These are phyloP conservation scores for Alentia gelatinosa DNA, from an alignment of 2,888 invertebrate species.

Conservation along the genomic window DNA sequence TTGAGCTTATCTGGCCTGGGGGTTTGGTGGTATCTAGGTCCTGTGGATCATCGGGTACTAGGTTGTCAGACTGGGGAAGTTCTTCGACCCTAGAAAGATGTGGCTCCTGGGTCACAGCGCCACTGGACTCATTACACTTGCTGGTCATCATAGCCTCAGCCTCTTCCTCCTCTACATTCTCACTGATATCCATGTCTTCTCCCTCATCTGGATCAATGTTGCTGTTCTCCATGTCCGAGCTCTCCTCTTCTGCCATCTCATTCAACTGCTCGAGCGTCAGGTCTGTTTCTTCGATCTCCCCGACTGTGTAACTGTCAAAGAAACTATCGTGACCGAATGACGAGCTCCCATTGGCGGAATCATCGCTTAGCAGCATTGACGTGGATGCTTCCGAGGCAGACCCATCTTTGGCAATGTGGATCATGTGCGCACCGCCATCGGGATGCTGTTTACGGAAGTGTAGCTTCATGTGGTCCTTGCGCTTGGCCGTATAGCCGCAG, in stretches of 20 bases:
- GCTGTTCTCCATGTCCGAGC: background rate
- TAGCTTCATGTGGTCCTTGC: slow-evolving; percentile 40
- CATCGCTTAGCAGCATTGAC: background rate
- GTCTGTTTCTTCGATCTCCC: background rate
- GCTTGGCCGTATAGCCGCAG: slow-evolving; percentile 8
- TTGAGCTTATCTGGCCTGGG: no score
- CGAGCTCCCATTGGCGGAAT: background rate
- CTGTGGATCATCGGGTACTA: no score
- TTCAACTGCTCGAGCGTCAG: background rate
- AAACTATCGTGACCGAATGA: background rate
- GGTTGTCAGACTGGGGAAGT: no score
- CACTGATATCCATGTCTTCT: background rate
- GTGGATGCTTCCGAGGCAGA: background rate
- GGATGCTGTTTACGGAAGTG: slow-evolving; percentile 40
- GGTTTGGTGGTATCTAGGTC: no score
- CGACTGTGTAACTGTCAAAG: background rate
- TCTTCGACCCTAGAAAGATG: no score
- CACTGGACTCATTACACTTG: no score
- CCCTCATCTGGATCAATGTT: background rate
- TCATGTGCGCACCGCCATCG: background rate
- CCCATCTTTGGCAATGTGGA: background rate
- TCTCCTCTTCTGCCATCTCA: background rate
- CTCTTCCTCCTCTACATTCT: background rate
- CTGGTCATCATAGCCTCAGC: no score
- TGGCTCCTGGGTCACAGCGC: no score